Base-by-base conservation (phyloP, 2,113 vertebrate species). In the Nibea coibor region DNA sequence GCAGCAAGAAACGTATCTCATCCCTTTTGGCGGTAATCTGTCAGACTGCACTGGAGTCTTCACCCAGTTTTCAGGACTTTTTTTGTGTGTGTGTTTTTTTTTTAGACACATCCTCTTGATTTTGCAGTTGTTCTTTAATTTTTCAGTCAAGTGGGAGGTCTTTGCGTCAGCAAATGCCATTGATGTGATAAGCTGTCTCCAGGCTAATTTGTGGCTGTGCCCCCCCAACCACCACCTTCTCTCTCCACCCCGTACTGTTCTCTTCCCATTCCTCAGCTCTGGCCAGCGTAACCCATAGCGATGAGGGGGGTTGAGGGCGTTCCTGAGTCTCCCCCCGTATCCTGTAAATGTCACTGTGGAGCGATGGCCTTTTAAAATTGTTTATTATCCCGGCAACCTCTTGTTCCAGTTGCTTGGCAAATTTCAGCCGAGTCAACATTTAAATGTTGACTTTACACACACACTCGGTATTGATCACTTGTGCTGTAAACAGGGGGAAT, bases 281-380 rank as follows among this genome's bases (percentile, higher is more conserved):
- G 71, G 79, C 70, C 81, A 80, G 81, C 17, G 94, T 95, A 94
- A 92, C 95, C 94, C 94, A 22, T 93, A 77, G 95, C n/a, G 87
- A 96, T 94, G 72, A 78, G 75, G 68, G 75, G 67, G 54, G 82
- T 63, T 50, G 51, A 56, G 77, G 88, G 86, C 63, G 47, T 90
- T 87, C 61, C 75, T 51, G 42, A 43, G 45, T 48, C 83, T 9
- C 81, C 85, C 74, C 65, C 72, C 35, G 50, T 81, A 89, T 92
- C 93, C 88, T 93, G 91, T 94, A 94, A 95, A 95, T 94, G 94
- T 95, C 93, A 93, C 78, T 24, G 62, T 72, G 82, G 78, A 91
- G 77, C 71, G 42, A 83, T 90, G 90, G 88, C 93, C 92, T 93
- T 93, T 93, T 91, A 86, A 92, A 92, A 80, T 80, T 91, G 87